These are phyloP conservation scores for Sebastes melanostomus DNA, from an alignment of 2,797 vertebrate genomes.

Conservation along the genomic window DNA sequence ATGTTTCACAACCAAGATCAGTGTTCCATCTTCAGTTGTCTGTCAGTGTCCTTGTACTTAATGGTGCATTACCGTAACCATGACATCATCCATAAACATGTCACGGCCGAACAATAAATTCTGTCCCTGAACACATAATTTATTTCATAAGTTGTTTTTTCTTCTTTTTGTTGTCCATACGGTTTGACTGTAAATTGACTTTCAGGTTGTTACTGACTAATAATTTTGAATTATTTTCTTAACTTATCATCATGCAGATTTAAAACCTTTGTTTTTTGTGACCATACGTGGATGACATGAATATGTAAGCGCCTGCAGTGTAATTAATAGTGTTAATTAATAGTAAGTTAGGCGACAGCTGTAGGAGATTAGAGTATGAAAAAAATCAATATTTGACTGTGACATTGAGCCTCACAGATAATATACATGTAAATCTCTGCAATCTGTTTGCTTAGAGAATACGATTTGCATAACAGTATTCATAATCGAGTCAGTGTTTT, in stretches of 20 bases:
- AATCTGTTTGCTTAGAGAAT: conserved; percentile 6
- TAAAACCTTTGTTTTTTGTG: not conserved
- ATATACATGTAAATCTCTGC: not conserved
- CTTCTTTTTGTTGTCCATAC: not conserved
- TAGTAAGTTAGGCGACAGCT: not conserved
- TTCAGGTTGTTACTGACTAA: not conserved
- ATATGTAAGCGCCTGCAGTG: not conserved
- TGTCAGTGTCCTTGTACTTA: not conserved
- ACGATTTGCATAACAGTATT: conserved; percentile 8
- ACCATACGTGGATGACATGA: not conserved
- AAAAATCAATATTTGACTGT: not conserved
- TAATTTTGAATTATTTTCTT: not conserved
- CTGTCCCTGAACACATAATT: not conserved
- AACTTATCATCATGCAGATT: not conserved
- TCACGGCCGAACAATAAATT: not conserved
- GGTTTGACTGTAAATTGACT: not conserved
- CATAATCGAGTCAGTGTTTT: not conserved
- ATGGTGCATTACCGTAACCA: not conserved
- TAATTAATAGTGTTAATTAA: not conserved
- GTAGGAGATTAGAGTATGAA: not conserved
- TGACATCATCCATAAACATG: not conserved
- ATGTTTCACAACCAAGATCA: not conserved
- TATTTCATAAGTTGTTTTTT: not conserved
- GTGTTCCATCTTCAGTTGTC: not conserved
- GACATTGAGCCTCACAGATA: not conserved